These are phyloP conservation scores for Spodoptera frugiperda DNA, from an alignment of 1,140 invertebrate genomes.

Conservation along the genomic window DNA sequence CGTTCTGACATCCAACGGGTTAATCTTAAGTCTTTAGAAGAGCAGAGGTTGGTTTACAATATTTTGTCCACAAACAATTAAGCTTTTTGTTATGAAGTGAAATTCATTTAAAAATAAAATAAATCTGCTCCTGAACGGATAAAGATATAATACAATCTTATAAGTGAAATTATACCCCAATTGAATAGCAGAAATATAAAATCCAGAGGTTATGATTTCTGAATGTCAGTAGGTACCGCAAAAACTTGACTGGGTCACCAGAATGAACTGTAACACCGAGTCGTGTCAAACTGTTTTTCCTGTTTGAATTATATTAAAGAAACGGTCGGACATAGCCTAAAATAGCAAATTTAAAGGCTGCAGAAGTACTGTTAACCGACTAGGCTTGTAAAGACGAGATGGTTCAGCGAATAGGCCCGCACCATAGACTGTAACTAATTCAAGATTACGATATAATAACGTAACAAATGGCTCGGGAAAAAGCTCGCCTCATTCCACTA, in stretches of 20 bases:
- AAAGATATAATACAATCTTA: no score
- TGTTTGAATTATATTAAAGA: not conserved
- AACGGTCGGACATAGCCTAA: slow-evolving; percentile 15
- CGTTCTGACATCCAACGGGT: no score
- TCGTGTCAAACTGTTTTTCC: slow-evolving; percentile 18
- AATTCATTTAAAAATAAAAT: no score
- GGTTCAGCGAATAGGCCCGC: slow-evolving; percentile 28
- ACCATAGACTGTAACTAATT: slow-evolving; percentile 63
- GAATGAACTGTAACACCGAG: not conserved
- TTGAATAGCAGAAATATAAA: no score
- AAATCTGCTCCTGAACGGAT: no score
- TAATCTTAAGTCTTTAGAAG: no score
- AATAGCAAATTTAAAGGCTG: slow-evolving; percentile 24
- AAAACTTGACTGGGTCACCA: slow-evolving; percentile 4
- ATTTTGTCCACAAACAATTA: no score
- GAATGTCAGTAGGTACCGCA: not conserved
- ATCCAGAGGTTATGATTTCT: not conserved
- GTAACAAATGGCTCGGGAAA: slow-evolving; percentile 64
- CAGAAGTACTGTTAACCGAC: slow-evolving; percentile 25
- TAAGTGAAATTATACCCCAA: no score
- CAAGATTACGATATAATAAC: slow-evolving; percentile 70
- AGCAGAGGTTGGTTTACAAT: no score
- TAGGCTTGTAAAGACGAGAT: slow-evolving; percentile 24
- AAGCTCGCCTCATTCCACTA: slow-evolving; percentile 60
- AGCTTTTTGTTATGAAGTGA: no score